Conservation (phyloP, 2,113 vertebrate genomes). For the Triplophysa dalaica region DNA sequence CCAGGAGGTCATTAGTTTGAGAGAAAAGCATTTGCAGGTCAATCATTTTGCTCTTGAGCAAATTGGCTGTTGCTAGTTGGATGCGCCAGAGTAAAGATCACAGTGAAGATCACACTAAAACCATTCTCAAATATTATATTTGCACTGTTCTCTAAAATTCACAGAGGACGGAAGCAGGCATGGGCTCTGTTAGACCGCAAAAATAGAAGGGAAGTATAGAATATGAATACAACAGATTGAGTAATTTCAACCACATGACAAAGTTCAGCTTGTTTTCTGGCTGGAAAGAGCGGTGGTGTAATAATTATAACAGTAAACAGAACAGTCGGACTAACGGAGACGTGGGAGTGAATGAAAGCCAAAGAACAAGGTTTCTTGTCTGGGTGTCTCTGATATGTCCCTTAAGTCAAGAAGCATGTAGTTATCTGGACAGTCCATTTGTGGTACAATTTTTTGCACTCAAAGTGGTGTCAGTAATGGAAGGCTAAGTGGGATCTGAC, state of each 20-base stretch:
- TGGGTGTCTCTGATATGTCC: neutral
- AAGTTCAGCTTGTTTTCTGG: neutral
- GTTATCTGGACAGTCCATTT: neutral
- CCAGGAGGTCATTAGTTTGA: neutral
- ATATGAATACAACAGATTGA: neutral
- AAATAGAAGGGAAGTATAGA: neutral
- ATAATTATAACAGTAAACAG: constrained; percentile 1
- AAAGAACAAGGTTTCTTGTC: neutral
- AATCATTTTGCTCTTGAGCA: constrained; percentile 23
- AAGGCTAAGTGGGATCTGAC: neutral
- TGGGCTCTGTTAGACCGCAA: neutral
- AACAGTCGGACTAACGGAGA: neutral
- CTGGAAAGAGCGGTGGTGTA: neutral
- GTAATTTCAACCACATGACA: neutral
- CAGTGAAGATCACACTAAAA: neutral
- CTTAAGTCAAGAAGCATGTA: neutral
- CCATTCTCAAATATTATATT: neutral
- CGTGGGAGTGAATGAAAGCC: neutral
- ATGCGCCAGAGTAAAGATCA: neutral
- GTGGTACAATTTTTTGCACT: neutral
- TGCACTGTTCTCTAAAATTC: neutral
- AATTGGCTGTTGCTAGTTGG: neutral
- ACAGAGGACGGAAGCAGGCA: constrained; percentile 16
- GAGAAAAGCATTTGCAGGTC: constrained; percentile 12
- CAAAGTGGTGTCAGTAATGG: neutral